Conservation (phyloP, 2,113 vertebrate species). For the Peromyscus californicus region DNA sequence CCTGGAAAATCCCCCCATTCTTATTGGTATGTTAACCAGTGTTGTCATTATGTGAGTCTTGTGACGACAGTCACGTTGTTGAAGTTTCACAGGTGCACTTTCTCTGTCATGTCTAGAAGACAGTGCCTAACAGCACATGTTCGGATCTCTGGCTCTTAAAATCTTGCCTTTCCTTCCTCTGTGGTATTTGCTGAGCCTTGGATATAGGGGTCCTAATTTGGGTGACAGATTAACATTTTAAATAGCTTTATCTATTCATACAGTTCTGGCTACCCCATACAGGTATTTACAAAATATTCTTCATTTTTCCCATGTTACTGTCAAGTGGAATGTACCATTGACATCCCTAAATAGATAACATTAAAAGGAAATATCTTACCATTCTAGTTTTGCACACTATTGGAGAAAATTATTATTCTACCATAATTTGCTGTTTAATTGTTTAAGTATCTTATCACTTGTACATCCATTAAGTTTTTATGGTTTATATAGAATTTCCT, state of each 20-base stretch:
- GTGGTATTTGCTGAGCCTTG: neutral
- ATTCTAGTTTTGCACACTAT: neutral
- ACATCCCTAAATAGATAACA: neutral
- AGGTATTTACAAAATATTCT: neutral
- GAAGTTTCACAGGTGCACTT: neutral
- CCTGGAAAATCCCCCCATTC: neutral
- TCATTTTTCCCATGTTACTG: neutral
- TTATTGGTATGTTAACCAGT: neutral
- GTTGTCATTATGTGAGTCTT: neutral
- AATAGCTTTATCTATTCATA: neutral
- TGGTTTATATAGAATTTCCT: conserved; percentile 9
- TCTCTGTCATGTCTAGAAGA: neutral
- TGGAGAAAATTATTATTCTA: neutral
- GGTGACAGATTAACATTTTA: neutral
- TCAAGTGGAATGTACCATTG: neutral
- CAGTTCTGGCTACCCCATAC: neutral
- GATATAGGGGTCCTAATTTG: neutral
- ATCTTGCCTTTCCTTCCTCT: neutral
- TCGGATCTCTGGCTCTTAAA: neutral
- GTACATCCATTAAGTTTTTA: neutral
- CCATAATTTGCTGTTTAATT: neutral
- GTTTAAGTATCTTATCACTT: neutral
- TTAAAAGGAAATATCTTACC: neutral
- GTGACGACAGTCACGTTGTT: neutral
- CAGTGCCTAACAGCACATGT: neutral